Percentiles rank a stretch among this genome's conserved stretches.
Conservation (phyloP, 2,888 invertebrate genomes). For the Luffia ferchaultella region DNA sequence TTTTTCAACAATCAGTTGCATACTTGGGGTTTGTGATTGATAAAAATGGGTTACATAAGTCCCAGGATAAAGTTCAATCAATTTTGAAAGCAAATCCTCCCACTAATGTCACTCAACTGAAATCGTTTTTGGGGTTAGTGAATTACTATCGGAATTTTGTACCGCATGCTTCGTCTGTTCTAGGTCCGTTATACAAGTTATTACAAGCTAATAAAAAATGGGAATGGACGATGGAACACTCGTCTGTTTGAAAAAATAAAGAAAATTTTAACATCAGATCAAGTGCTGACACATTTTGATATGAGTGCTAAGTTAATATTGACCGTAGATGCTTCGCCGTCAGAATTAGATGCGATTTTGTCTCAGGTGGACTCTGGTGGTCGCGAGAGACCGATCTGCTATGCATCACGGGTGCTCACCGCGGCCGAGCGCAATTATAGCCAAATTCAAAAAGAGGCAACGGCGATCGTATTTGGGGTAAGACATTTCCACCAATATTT, state of each 20-base stretch:
- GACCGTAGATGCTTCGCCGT: slow-evolving; percentile 8
- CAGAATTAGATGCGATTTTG: slow-evolving; percentile 7
- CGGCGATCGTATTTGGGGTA: slow-evolving; percentile 15
- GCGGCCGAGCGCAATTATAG: too few relatives aligned
- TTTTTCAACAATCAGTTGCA: not conserved
- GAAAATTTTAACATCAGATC: not conserved
- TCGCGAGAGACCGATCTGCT: not conserved
- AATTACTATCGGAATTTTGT: too few relatives aligned
- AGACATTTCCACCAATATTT: slow-evolving; percentile 16
- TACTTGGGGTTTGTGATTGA: not conserved
- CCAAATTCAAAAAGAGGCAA: slow-evolving; percentile 16
- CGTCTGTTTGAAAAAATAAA: slow-evolving; percentile 5
- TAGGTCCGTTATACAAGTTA: not conserved
- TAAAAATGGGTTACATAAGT: not conserved
- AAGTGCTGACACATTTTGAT: too few relatives aligned
- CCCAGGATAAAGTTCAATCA: not conserved
- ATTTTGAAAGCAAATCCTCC: not conserved
- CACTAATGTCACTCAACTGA: not conserved
- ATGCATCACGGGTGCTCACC: not conserved
- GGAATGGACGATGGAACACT: too few relatives aligned
- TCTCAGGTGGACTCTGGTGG: slow-evolving; percentile 4
- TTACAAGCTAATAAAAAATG: too few relatives aligned
- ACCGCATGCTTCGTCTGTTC: too few relatives aligned
- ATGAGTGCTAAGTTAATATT: slow-evolving; percentile 1
- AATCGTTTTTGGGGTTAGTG: too few relatives aligned